Evolutionary conservation across 1,140 invertebrate genomes (phyloP), one percentile per base, ranked within the genome.

Genomic region (Triops longicaudatus): DNA sequence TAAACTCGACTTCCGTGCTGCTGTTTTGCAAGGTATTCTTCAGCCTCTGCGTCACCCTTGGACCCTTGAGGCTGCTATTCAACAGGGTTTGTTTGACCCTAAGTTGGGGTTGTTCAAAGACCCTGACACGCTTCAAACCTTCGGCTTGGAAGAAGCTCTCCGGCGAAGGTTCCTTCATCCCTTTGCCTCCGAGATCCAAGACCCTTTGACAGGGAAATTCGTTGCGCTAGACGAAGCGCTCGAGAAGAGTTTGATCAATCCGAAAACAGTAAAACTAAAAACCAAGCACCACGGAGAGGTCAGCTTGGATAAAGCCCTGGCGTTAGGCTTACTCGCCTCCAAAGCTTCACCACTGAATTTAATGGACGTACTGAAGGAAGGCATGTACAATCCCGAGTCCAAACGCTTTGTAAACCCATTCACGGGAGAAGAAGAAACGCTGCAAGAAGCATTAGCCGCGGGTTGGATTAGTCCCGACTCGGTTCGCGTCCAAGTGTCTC

Each of bases 351-450:
- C 88, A 10, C 88, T 90, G 81, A 88, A 89, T 74, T 84, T 94
- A 41, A 88, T 91, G 63, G 91, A 93, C 82, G 87, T 91, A 71
- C 89, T 97, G 76, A 87, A 91, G 79, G 87, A 91, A 81, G 92
- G 92, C 81, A 91, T 93, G 83, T 95, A 95, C 82, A 88, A 89
- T 73, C 87, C 90, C 3, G 86, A 89, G 79, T 90, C 89, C 4
- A 90, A 92, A n/a, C 88, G 88, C 79, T 90, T 97, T 78, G 85
- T 93, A 6, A 90, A 96, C 87, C 93, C 94, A 1, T 88, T 88
- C 79, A 91, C 90, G 72, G 93, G 93, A 5, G 87, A 91, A 77
- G 86, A 89, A 78, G 85, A 94, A 17, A 89, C 90, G 1, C 80
- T 97, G 1, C 87, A 87, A 74, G 85, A 93, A 83, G 92, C 91